Base-by-base conservation (phyloP, 2,113 vertebrate genomes). In the Marmota monax region DNA sequence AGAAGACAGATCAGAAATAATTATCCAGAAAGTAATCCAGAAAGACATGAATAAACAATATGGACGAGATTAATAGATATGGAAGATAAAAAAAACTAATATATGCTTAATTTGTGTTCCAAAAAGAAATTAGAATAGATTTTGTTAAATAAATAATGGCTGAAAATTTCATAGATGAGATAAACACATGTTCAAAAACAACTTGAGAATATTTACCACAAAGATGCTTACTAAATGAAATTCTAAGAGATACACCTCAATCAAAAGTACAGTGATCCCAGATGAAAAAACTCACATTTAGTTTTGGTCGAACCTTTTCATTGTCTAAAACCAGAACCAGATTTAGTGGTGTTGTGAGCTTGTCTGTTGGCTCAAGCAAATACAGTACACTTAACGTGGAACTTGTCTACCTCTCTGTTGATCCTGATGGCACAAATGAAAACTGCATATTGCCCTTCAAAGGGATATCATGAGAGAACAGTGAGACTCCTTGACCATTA, bases 1-100 rank as follows among this genome's bases (percentile, higher is more conserved):
- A 56, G 34, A 77, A 83, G 39, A 76, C 7, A 53, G 17, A 84
- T 48, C 48, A 84, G 53, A 94, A 94, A 14, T 80, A 79, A 90
- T 86, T 92, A 96, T 84, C 42, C 34, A 95, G 34, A 92, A 88
- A 88, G 39, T 58, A 34, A 16, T 84, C 12, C 63, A 69, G 39
- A 93, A 70, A 85, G 16, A 84, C 13, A 53, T 14, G 18, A 70
- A 67, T 72, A 27, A 78, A 95, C 67, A 88, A 34, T 74, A 93
- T 87, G 7, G 63, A 42, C 23, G 34, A 95, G 58, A 90, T 77
- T 20, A 83, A 51, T 25, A 88, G 72, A 53, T 25, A 84, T 1
- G 7, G 37, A 90, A 93, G 20, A 70, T 13, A 37, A 61, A 90
- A 90, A 93, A 87, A 29, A 67, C 25, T 65, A 76, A 48, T 8